These are phyloP conservation scores for Caenorhabditis tropicalis DNA, from an alignment of 1,140 invertebrate genomes.

Conservation along the genomic window DNA sequence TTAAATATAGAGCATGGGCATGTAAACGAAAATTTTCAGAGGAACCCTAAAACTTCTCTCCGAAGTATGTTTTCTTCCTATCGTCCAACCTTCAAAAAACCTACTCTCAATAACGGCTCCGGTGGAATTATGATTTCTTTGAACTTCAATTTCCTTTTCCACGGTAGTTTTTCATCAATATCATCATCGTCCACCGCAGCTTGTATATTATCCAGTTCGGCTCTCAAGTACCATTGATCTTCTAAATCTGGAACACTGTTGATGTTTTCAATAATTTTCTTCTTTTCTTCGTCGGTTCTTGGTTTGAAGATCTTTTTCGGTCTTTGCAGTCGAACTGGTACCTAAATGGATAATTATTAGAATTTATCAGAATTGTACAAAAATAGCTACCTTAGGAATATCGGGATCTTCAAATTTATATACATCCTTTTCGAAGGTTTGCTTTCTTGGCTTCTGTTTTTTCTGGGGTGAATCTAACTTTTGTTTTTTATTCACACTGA, in stretches of 20 bases:
- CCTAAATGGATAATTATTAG: not conserved
- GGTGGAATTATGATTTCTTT: not conserved
- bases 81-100: too few relatives aligned
- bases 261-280: not conserved
- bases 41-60: too few relatives aligned
- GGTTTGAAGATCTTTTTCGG: not conserved
- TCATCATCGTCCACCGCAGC: not conserved
- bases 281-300: not conserved
- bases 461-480: not conserved
- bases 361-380: not conserved
- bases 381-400: not conserved
- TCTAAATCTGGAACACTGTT: not conserved
- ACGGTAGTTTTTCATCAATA: not conserved
- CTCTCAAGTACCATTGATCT: constrained; percentile 30
- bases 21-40: too few relatives aligned
- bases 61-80: too few relatives aligned
- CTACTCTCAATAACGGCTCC: not conserved
- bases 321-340: not conserved
- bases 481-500: not conserved
- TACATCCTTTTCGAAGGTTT: not conserved
- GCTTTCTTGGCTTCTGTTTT: not conserved
- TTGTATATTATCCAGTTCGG: constrained; percentile 6
- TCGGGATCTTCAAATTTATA: not conserved
- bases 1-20: too few relatives aligned
- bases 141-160: not conserved